Base-by-base conservation (phyloP, 2,888 invertebrate genomes). In the Dasypolia templi region DNA sequence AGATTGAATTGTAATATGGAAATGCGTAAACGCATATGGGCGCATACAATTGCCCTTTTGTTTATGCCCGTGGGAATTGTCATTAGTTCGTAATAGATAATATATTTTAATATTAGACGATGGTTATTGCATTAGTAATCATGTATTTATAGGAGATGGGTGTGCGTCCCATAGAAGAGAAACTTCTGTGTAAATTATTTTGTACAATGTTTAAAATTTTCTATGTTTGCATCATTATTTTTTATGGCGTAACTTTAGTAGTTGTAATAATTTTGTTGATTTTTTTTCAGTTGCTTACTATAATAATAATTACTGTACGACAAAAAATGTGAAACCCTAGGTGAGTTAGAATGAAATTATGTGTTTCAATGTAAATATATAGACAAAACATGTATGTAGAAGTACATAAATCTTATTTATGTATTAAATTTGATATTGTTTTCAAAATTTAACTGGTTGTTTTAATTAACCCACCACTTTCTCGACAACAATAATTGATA, bases 401-500 rank as follows among this genome's bases (percentile, higher is more conserved):
- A 90, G 91, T 95, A 96, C 95, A 96, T 96, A 96, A 95, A 95
- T 95, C 87, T 93, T 96, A 96, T 96, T 96, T 96, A 96, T 95
- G 96, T 96, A 96, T 95, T 96, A 96, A 95, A 96, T 96, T 96
- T 96, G 96, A 96, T 96, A 96, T 96, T 96, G 96, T 96, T 96
- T 96, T 96, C 95, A 95, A 95, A 96, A 96, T 95, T 95, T 92
- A 91, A 91, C 88, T 89, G 82, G 89, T 91, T 91, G 94, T 95
- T 94, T 96, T 89, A 93, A 94, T 92, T 63, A 61, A 32, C 55
- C 56, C 22, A 17, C 26, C 19, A 42, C 2, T 46, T 51, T 58
- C n/a, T 29, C 26, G 12, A 42, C 1, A 19, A 44, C 58, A 32
- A 26, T 26, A 7, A 62, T 53, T 44, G 35, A n/a, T n/a, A n/a